Base-by-base conservation (phyloP, 2,888 invertebrate genomes). In the Synanthedon formicaeformis region DNA sequence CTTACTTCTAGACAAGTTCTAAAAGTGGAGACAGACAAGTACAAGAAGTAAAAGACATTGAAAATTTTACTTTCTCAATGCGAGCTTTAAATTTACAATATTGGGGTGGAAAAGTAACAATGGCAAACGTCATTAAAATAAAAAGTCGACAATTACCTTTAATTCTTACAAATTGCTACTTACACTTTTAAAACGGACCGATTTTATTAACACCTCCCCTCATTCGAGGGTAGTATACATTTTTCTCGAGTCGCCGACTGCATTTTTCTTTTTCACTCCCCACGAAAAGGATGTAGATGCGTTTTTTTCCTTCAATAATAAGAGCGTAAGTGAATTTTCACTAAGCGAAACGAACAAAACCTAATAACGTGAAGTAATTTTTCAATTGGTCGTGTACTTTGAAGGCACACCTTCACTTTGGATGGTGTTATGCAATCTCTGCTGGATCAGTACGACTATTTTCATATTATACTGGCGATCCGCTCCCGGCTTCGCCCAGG, bases 301-400 rank as follows among this genome's bases (percentile, higher is more conserved):
- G 1, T 69, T 75, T 70, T 69, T 67, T 69, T 67, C 58, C 55
- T 55, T 61, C 67, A 61, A 65, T 75, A 73, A 75, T 76, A 76
- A 75, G 70, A 68, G 65, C 57, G 71, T 69, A 72, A 81, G 78
- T 77, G 75, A 74, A 76, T 76, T 79, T 81, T 78, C 76, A 65
- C 67, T 63, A 64, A 67, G 64, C 67, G 66, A 61, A 59, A 34
- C 34, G 27, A 49, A 57, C 67, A 60, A 73, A 81, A 86, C 81
- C 78, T 79, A 87, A 87, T 86, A 87, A 83, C 71, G 80, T 66
- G 67, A 64, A 69, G 85, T 81, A 84, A 87, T 87, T 87, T 87
- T 86, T 86, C 86, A 87, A 87, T 86, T 84, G 85, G 67, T 66
- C 73, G 72, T 72, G 74, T 75, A 74, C 67, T 62, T 65, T 65